phyloP scores from a whole-genome alignment of 2,797 vertebrate species.

The Anabacerthia variegaticeps region DNA sequence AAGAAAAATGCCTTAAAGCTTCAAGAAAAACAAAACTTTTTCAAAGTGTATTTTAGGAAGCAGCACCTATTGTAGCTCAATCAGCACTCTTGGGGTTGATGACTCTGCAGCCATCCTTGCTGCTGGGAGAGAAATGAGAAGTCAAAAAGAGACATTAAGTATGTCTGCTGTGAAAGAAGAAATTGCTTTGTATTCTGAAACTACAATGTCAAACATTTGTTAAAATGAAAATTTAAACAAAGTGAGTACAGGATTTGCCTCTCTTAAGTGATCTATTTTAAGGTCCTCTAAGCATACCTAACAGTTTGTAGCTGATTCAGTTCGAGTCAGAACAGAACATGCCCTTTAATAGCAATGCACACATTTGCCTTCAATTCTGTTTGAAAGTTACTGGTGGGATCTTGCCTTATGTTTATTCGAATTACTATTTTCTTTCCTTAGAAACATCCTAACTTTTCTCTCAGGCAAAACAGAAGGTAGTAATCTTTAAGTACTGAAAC shows the following conservation, averaged over 20 bases:
- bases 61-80: not conserved
- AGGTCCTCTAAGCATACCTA: not conserved
- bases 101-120: not conserved
- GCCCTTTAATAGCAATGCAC: not conserved
- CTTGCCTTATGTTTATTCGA: not conserved
- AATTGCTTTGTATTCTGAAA: not conserved
- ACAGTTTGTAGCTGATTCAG: not conserved
- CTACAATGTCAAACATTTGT: not conserved
- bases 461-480: not conserved
- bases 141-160: not conserved
- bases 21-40: slow-evolving; percentile 39
- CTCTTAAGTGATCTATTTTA: not conserved
- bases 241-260: not conserved
- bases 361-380: not conserved
- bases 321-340: not conserved
- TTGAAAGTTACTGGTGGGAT: not conserved
- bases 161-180: not conserved
- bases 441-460: not conserved
- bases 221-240: not conserved
- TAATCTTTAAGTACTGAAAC: not conserved
- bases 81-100: not conserved
- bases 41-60: not conserved
- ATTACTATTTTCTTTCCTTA: not conserved
- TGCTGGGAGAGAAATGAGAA: not conserved
- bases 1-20: not conserved